Base-by-base conservation (phyloP, 2,888 invertebrate genomes). In the Tortricodes alternella region DNA sequence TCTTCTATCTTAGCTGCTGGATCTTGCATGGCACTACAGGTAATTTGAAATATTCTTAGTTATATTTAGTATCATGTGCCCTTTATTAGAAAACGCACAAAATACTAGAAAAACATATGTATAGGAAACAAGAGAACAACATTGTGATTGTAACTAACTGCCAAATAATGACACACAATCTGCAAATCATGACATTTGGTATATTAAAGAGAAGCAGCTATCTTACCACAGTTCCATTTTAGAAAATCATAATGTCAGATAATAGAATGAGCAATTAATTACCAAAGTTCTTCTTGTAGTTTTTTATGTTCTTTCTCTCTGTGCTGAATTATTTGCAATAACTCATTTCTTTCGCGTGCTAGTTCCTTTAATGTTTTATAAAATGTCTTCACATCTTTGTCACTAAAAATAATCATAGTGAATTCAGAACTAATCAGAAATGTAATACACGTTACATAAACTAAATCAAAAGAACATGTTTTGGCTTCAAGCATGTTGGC, bases 321-420 rank as follows among this genome's bases (percentile, higher is more conserved):
- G 18, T 82, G 79, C 66, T 89, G 91, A 43, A 95, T 80, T 34
- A 91, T 70, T 69, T 92, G 92, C 43, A 95, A 81, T 8, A 93
- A 89, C 74, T 94, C 93, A 70, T 91, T 92, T 68, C 94, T 92
- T 60, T 93, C 92, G 41, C 92, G 92, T 29, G 94, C 92, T 27
- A 94, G 81, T 46, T 92, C 92, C 49, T 92, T 91, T 50, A 92
- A 80, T 29, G 92, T 90, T 44, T 92, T 91, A 51, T 83, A 86
- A 62, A 89, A 86, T 19, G 80, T 79, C 67, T 86, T 89, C 0
- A 83, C 77, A 71, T 81, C 80, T 74, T 84, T 87, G 50, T 85
- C 86, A 80, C 89, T 89, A 72, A 21, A 85, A 84, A 1, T 29
- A 11, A n/a, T 9, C n/a, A 29, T 11, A 29, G 11, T 29, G 9